Base-by-base conservation (phyloP, 2,888 invertebrate species). In the Chrysotoxum bicinctum region DNA sequence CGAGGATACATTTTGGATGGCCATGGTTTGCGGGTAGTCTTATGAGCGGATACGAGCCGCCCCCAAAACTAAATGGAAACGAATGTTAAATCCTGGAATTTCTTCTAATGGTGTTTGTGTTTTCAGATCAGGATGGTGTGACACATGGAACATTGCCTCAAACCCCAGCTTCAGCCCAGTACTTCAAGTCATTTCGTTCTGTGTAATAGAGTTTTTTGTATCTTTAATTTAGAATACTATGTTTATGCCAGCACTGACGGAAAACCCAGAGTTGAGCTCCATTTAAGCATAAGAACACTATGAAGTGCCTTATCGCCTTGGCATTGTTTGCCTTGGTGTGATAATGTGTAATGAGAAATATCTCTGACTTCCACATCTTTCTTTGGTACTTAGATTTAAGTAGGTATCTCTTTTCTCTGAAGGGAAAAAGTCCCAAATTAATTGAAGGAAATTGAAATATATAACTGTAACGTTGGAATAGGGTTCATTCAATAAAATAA, bases 371-470 rank as follows among this genome's bases (percentile, higher is more conserved):
- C n/a, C 7, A 3, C 23, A 2, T 7, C 10, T 5, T 64, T n/a
- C 30, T 32, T 12, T 32, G 26, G 12, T 64, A 19, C 64, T 66
- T 66, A 35, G 23, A 50, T 66, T 50, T 66, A 66, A 50, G 50
- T 48, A 66, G 35, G 35, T 37, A 58, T 35, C 35, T 32, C 35
- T 48, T 50, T 35, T 23, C 6, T 32, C 26, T 50, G 14, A 14
- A 50, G 3, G 14, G n/a, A 66, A 66, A 64, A 66, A 35, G 48
- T 50, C 66, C 50, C 32, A 66, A 66, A 66, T n/a, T 48, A 66
- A 50, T 66, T 50, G 50, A 32, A 64, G 45, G 32, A 32, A 64
- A 64, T 64, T 45, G 30, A 50, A 50, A 66, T 50, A 66, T 50
- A 35, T 50, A 66, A 66, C 32, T 23, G 66, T 50, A 23, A 35